Percentiles rank a stretch among this genome's conserved stretches.
Evolutionary conservation across 2,113 vertebrate genomes (phyloP).

Genomic region (Stomatorhinus ivindoensis): DNA sequence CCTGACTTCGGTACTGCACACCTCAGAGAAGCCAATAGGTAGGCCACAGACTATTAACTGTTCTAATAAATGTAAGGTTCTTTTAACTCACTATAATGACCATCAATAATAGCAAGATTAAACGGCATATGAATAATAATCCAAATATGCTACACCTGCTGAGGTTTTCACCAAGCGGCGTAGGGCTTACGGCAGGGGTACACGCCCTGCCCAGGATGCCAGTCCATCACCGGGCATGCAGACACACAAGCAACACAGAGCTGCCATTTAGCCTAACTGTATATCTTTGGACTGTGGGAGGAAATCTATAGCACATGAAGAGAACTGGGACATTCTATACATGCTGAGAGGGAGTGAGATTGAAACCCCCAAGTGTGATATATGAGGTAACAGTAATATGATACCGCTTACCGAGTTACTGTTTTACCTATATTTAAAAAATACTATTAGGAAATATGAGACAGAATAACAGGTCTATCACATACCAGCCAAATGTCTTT

Average conservation of each 20-base stretch:
- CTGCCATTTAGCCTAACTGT: neutral
- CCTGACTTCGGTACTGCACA: conserved; percentile 27
- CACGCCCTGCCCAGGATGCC: neutral
- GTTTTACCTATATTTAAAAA: neutral
- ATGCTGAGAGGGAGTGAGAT: neutral
- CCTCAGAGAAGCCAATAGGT: conserved; percentile 36
- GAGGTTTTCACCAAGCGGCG: neutral
- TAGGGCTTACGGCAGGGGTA: neutral
- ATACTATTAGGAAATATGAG: neutral
- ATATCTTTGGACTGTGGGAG: neutral
- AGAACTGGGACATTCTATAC: neutral
- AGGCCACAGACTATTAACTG: neutral
- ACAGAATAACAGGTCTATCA: neutral
- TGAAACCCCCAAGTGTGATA: neutral
- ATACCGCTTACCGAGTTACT: neutral
- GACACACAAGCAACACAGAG: neutral
- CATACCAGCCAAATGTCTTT: neutral
- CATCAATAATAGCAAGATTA: neutral
- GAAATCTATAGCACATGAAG: neutral
- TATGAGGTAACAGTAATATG: neutral
- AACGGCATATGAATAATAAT: neutral
- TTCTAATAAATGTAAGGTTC: neutral
- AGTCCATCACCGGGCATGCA: neutral
- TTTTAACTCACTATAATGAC: neutral
- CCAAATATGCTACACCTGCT: neutral